Evolutionary conservation across 2,113 vertebrate species (phyloP).

Genomic region (Abramis brama): DNA sequence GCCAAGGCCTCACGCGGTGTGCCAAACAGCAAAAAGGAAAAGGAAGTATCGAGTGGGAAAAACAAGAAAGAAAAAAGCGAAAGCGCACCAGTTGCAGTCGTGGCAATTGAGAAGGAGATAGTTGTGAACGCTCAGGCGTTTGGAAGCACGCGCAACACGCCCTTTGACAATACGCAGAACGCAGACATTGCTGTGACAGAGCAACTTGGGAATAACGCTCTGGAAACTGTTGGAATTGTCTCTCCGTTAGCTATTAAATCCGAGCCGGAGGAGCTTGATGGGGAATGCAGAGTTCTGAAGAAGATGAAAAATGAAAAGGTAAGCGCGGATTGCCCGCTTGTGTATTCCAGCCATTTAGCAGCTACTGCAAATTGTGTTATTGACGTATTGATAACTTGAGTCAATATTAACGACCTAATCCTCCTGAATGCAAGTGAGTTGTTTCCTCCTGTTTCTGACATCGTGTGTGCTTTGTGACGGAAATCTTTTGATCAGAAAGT

Average conservation of each 20-base stretch:
- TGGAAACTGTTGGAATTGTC: slow-evolving; percentile 91
- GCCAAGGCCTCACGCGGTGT: slow-evolving; percentile 88
- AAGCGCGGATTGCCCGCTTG: slow-evolving; percentile 63
- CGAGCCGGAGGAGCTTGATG: slow-evolving; percentile 92
- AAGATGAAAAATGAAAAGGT: slow-evolving; percentile 99
- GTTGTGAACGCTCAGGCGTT: slow-evolving; percentile 85
- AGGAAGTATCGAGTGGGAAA: slow-evolving; percentile 89
- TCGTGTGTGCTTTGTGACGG: neutral
- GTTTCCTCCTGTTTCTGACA: neutral
- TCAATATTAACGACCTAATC: neutral
- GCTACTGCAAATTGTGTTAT: slow-evolving; percentile 29
- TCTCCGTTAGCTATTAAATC: slow-evolving; percentile 90
- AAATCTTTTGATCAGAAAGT: neutral
- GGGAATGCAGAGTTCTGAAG: slow-evolving; percentile 91
- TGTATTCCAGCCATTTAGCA: slow-evolving; percentile 5
- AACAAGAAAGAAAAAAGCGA: slow-evolving; percentile 96
- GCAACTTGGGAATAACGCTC: slow-evolving; percentile 93
- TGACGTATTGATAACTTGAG: slow-evolving; percentile 13
- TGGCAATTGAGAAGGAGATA: slow-evolving; percentile 85
- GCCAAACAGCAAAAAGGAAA: slow-evolving; percentile 92
- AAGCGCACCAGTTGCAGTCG: slow-evolving; percentile 78
- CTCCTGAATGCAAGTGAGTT: neutral
- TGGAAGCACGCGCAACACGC: slow-evolving; percentile 84
- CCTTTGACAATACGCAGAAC: slow-evolving; percentile 87
- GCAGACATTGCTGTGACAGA: slow-evolving; percentile 85